Evolutionary conservation across 2,797 vertebrate species (phyloP).

Genomic region (Sebastes flavidus): DNA sequence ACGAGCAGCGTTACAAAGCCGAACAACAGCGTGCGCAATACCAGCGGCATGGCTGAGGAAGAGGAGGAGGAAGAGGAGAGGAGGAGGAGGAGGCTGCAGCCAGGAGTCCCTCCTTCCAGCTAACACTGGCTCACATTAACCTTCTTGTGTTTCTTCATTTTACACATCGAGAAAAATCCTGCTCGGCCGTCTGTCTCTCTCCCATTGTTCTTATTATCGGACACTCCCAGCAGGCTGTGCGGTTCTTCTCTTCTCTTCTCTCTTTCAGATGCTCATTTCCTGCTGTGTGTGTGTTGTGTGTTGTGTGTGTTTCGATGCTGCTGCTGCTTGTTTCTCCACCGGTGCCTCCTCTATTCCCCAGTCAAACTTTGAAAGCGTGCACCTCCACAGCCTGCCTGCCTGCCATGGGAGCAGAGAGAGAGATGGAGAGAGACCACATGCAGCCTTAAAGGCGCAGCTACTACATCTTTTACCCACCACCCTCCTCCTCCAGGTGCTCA

Average conservation of each 20-base stretch:
- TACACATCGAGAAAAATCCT: not conserved
- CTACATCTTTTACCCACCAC: not conserved
- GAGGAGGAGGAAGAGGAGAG: not conserved
- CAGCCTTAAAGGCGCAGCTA: slow-evolving; percentile 74
- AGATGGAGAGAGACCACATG: slow-evolving; percentile 48
- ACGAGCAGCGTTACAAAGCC: slow-evolving; percentile 88
- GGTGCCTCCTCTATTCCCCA: slow-evolving; percentile 62
- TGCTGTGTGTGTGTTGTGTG: not conserved
- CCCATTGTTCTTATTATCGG: slow-evolving; percentile 62
- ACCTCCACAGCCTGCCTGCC: slow-evolving; percentile 33
- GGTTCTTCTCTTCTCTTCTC: not conserved
- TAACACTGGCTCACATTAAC: slow-evolving; percentile 31
- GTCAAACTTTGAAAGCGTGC: slow-evolving; percentile 78
- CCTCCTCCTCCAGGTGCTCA: slow-evolving; percentile 19
- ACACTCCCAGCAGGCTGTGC: slow-evolving; percentile 41
- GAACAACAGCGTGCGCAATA: slow-evolving; percentile 88
- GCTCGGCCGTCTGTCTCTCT: slow-evolving; percentile 1
- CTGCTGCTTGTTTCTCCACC: slow-evolving; percentile 18
- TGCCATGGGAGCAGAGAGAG: slow-evolving; percentile 34
- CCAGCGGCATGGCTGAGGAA: slow-evolving; percentile 85
- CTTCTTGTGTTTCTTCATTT: slow-evolving; percentile 34
- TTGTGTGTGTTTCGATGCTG: slow-evolving; percentile 6
- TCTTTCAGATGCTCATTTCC: not conserved
- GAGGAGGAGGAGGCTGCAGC: slow-evolving; percentile 17
- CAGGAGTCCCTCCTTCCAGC: slow-evolving; percentile 36